Evolutionary conservation across 2,888 invertebrate genomes (phyloP).

Genomic region (Nematopogon swammerdamellus): DNA sequence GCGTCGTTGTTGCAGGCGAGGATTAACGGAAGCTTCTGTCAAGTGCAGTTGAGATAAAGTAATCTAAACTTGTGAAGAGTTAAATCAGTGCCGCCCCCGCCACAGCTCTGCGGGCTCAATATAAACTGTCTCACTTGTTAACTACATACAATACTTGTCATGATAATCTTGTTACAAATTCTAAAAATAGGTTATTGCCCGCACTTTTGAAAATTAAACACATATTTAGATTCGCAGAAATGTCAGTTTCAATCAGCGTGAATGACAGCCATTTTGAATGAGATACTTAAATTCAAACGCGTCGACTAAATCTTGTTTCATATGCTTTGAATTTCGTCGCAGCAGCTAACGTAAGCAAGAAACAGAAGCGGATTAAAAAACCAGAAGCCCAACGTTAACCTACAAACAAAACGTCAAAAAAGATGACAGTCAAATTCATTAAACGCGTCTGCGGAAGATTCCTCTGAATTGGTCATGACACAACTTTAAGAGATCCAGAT

Average conservation of each 20-base stretch:
- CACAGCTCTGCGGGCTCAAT: conserved; percentile 9
- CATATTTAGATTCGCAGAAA: no score
- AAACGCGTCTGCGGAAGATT: background rate
- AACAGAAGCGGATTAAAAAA: conserved; percentile 9
- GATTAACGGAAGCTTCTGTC: conserved; percentile 31
- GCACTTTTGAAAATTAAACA: background rate
- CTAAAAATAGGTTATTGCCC: conserved; percentile 11
- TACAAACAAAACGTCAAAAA: conserved; percentile 11
- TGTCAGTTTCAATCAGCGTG: background rate
- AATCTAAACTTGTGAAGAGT: conserved; percentile 33
- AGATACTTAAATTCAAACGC: no score
- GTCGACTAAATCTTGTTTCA: no score
- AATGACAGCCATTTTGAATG: no score
- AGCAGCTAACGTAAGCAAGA: no score
- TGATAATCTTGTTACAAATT: conserved; percentile 11
- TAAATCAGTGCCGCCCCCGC: conserved; percentile 25
- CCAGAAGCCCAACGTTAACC: conserved; percentile 3
- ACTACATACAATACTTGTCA: conserved; percentile 1
- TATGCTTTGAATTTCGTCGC: no score
- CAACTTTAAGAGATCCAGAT: conserved; percentile 28
- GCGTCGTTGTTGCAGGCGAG: conserved; percentile 15
- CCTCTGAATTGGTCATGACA: conserved; percentile 11
- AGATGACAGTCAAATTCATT: background rate
- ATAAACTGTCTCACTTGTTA: conserved; percentile 16
- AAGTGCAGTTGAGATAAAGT: conserved; percentile 36